Percentiles rank a stretch among this genome's conserved stretches.
Conservation (phyloP, 1,140 invertebrate genomes). For the Nasonia longicornis region DNA sequence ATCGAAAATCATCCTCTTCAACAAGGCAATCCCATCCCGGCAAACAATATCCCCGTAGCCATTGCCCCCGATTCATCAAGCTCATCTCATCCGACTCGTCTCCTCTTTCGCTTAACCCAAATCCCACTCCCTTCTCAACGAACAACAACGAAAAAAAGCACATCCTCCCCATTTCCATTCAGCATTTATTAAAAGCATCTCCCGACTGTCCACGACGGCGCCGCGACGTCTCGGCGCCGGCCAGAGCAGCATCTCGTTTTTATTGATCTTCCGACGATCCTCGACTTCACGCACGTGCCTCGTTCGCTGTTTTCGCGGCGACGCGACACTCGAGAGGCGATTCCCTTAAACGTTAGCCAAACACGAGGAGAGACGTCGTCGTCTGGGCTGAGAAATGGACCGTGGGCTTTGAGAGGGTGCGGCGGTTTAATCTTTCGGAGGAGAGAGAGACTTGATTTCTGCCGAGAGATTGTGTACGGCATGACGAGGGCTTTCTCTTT, state of each 20-base stretch:
- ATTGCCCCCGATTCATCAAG: neutral
- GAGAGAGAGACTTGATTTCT: neutral
- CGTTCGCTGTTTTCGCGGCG: neutral
- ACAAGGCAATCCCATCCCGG: too few species aligned
- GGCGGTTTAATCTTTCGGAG: neutral
- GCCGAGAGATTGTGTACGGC: neutral
- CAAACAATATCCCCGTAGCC: neutral
- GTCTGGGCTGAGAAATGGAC: neutral
- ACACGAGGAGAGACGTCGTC: neutral
- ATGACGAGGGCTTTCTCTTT: neutral
- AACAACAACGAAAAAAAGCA: neutral
- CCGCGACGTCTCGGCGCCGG: conserved; percentile 25
- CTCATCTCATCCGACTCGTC: neutral
- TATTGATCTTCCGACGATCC: conserved; percentile 14
- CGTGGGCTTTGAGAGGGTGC: neutral
- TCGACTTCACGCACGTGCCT: conserved; percentile 3
- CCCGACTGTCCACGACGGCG: neutral
- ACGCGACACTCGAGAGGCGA: neutral
- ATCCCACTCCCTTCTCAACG: neutral
- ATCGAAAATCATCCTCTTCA: too few species aligned
- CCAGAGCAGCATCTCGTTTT: neutral
- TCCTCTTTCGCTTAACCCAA: neutral
- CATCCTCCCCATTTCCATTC: conserved; percentile 3
- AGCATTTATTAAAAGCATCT: conserved; percentile 32
- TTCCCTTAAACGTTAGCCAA: conserved; percentile 4